phyloP scores from a whole-genome alignment of 2,888 invertebrate genomes.

The Sminthurinus aureus region DNA sequence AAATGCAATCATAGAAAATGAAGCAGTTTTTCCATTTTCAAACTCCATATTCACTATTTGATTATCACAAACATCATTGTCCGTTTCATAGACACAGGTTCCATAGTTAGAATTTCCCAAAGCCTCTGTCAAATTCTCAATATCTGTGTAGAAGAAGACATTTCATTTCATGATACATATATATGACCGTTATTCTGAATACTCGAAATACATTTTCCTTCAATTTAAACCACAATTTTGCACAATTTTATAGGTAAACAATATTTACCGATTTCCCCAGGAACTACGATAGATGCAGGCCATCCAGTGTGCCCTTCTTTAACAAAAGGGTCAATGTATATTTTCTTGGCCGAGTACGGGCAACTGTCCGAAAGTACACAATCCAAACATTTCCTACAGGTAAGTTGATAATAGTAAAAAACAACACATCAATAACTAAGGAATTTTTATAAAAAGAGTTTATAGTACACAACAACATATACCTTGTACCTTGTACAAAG shows the following conservation, averaged over 20 bases:
- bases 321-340: conserved; percentile 61
- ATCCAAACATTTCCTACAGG: conserved; percentile 62
- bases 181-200: background rate
- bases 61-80: conserved; percentile 65
- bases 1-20: conserved; percentile 64
- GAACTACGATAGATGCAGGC: conserved; percentile 60
- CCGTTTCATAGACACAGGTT: conserved; percentile 64
- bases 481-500: too few species aligned
- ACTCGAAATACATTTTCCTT: background rate
- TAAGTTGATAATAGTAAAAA: background rate
- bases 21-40: conserved; percentile 63
- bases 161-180: background rate
- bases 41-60: conserved; percentile 64
- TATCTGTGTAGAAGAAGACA: conserved; percentile 45
- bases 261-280: conserved; percentile 52
- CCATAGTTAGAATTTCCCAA: conserved; percentile 62
- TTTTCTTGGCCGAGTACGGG: conserved; percentile 64
- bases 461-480: too few species aligned
- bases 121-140: conserved; percentile 57
- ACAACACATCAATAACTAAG: too few species aligned
- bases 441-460: too few species aligned
- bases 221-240: background rate
- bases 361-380: conserved; percentile 63
- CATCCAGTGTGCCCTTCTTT: conserved; percentile 57
- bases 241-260: too few species aligned